A percentile compares a stretch with the other conserved stretches of the same genome.
These are phyloP conservation scores for Anseranas semipalmata DNA, from an alignment of 2,113 vertebrate species.

Conservation along the genomic window DNA sequence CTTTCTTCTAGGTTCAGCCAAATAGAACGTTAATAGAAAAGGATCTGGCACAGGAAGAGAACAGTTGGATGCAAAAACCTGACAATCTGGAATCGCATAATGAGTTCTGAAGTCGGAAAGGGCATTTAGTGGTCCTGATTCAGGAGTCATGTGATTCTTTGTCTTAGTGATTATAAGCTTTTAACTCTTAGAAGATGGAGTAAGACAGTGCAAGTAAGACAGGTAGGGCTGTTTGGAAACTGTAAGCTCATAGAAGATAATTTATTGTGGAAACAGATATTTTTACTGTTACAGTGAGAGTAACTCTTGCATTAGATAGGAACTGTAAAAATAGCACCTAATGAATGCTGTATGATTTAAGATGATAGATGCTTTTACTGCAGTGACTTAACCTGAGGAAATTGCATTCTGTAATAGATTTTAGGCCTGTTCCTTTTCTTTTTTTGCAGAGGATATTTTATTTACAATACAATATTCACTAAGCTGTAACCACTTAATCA, in stretches of 20 bases:
- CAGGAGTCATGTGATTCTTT: conserved; percentile 8
- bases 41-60: background rate
- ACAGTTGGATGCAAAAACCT: background rate
- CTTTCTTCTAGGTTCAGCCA: conserved; percentile 63
- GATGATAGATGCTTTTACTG: background rate
- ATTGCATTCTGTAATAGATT: background rate
- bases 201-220: background rate
- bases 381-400: background rate
- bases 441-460: conserved; percentile 37
- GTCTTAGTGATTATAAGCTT: conserved; percentile 44
- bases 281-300: conserved; percentile 14
- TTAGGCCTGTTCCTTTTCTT: background rate
- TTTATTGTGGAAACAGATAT: conserved; percentile 51
- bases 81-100: background rate
- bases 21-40: background rate
- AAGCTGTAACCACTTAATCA: background rate
- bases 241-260: conserved; percentile 21
- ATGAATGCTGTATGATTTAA: background rate
- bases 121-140: background rate
- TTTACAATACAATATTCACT: background rate
- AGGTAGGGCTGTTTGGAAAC: conserved; percentile 45
- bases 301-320: conserved; percentile 6
- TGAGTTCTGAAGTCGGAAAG: conserved; percentile 24
- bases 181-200: conserved; percentile 46
- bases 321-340: conserved; percentile 11